A percentile compares a stretch with the other conserved stretches of the same genome.
Conservation (phyloP, 1,140 invertebrate species). For the Hesperophylax magnus region DNA sequence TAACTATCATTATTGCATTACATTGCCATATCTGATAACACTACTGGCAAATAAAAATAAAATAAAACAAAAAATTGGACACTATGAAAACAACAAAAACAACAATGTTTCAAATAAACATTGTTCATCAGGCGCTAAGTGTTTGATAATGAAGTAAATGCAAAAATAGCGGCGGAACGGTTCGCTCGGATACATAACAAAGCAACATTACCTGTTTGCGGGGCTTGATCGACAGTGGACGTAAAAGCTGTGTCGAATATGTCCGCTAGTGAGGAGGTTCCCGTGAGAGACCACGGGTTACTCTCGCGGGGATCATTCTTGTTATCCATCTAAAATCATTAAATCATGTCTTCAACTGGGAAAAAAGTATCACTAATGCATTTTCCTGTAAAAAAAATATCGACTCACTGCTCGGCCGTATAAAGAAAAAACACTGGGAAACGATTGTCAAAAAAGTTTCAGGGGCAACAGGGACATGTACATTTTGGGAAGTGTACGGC, state of each 20-base stretch:
- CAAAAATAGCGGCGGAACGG: too few species aligned
- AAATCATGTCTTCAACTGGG: constrained; percentile 1
- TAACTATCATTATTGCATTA: too few species aligned
- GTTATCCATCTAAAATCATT: constrained; percentile 61
- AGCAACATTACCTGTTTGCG: constrained; percentile 46
- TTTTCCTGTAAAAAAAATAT: constrained; percentile 33
- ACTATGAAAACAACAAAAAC: too few species aligned
- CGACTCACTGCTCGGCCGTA: constrained; percentile 25
- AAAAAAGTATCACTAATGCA: constrained; percentile 27
- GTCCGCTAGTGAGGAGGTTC: constrained; percentile 65
- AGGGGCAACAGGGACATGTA: constrained; percentile 13
- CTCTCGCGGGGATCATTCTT: constrained; percentile 62
- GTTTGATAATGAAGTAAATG: too few species aligned
- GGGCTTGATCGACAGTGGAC: constrained; percentile 60
- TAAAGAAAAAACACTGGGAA: constrained; percentile 16
- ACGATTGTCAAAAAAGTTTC: constrained; percentile 41
- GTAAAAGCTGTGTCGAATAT: constrained; percentile 68
- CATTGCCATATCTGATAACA: too few species aligned
- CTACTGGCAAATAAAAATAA: too few species aligned
- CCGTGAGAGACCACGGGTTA: constrained; percentile 65
- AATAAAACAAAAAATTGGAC: too few species aligned
- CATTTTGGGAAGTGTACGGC: constrained; percentile 22
- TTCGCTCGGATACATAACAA: constrained; percentile 7
- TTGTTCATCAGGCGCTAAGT: too few species aligned
- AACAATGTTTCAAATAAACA: too few species aligned